Conservation (phyloP, 2,888 invertebrate genomes). For the Panorpa germanica region DNA sequence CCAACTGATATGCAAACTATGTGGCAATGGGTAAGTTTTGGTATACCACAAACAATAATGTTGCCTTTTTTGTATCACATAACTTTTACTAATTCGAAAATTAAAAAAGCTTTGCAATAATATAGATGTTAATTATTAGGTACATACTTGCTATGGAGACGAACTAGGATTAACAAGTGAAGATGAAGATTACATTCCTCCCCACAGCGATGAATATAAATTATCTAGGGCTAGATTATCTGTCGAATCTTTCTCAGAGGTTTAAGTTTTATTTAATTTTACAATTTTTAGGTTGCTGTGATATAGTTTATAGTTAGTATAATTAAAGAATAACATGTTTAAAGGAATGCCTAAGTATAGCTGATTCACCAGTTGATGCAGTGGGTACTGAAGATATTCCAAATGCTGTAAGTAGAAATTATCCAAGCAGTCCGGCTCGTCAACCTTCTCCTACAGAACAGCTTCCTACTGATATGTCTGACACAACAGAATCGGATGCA, state of each 20-base stretch:
- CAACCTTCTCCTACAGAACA: constrained; percentile 17
- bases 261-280: constrained; percentile 13
- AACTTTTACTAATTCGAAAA: constrained; percentile 4
- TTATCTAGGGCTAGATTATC: constrained; percentile 19
- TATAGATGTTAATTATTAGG: constrained; percentile 27
- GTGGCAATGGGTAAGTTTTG: constrained; percentile 60
- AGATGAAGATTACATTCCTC: constrained; percentile 69
- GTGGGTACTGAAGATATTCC: constrained; percentile 1
- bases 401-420: constrained; percentile 4
- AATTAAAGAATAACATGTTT: too few species aligned
- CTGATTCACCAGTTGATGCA: constrained; percentile 2
- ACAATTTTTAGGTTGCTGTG: background rate
- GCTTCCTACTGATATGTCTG: constrained; percentile 58
- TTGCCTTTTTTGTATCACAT: background rate
- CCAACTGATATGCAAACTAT: constrained; percentile 64
- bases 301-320: constrained; percentile 1
- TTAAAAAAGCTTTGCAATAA: constrained; percentile 4
- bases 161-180: constrained; percentile 85
- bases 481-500: constrained; percentile 62
- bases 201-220: constrained; percentile 31
- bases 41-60: background rate
- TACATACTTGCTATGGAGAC: constrained; percentile 85
- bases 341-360: background rate
- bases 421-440: constrained; percentile 13
- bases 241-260: constrained; percentile 20